phyloP scores from a whole-genome alignment of 2,113 vertebrate species.

The Scalopus aquaticus region DNA sequence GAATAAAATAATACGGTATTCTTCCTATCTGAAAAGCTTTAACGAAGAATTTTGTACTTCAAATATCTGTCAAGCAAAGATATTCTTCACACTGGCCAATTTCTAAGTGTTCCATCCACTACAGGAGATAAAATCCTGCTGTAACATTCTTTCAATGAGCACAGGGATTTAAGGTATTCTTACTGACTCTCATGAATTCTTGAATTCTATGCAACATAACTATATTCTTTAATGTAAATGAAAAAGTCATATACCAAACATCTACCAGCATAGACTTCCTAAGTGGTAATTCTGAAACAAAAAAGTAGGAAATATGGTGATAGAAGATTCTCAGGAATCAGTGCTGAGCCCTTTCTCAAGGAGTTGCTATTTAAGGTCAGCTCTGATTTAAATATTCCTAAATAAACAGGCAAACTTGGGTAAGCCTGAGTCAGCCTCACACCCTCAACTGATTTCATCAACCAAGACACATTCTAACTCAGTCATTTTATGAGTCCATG shows the following conservation, averaged over 20 bases:
- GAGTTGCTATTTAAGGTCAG: slow-evolving; percentile 77
- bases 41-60: slow-evolving; percentile 45
- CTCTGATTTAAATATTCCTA: slow-evolving; percentile 83
- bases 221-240: slow-evolving; percentile 42
- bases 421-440: slow-evolving; percentile 82
- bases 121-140: slow-evolving; percentile 46
- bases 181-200: slow-evolving; percentile 31
- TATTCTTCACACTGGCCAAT: background rate
- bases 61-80: slow-evolving; percentile 33
- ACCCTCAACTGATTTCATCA: slow-evolving; percentile 80
- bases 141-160: slow-evolving; percentile 3
- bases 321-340: slow-evolving; percentile 39
- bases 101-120: slow-evolving; percentile 3
- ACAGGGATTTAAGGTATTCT: slow-evolving; percentile 46
- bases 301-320: background rate
- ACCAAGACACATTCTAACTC: slow-evolving; percentile 77
- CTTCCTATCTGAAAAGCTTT: background rate
- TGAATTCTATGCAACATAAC: background rate
- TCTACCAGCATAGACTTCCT: slow-evolving; percentile 30
- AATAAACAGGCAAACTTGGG: slow-evolving; percentile 82
- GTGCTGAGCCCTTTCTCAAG: slow-evolving; percentile 65
- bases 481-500: slow-evolving; percentile 74
- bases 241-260: background rate
- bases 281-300: slow-evolving; percentile 43
- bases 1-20: slow-evolving; percentile 42